Base-by-base conservation (phyloP, 2,888 invertebrate genomes). In the Dinocampus coccinellae region DNA sequence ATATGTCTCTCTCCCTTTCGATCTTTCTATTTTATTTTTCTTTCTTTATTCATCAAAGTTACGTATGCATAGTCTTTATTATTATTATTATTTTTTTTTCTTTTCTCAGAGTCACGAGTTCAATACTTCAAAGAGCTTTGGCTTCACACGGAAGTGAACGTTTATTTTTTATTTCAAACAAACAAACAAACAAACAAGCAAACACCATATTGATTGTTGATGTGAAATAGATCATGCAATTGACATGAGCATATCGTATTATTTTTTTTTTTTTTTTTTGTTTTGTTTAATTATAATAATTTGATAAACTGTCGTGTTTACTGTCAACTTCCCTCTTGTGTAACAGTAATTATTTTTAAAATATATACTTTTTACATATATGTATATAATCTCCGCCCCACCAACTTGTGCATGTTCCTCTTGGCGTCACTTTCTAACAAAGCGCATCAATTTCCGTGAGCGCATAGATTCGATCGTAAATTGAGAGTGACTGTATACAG, bases 401-500 rank as follows among this genome's bases (percentile, higher is more conserved):
- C 16, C 3, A 47, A 47, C 16, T 47, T 47, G 47, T 47, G 16
- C 6, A 4, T 22, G 22, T n/a, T 47, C n/a, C 36, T 16, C 29
- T 26, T 64, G 60, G 70, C 66, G 55, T 73, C 71, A 74, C 71
- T 76, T 76, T 70, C 70, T 72, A 74, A 73, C 73, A 71, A 76
- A 76, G 72, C 74, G 69, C 71, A 62, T 72, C 68, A 72, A 69
- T 68, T 64, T 73, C 47, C 65, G 63, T 39, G 63, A 9, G 34
- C 53, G 42, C 52, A 34, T 36, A 65, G 65, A 65, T 65, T 29
- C 52, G 52, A 52, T 57, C 24, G 52, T 62, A 42, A 24, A 60
- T 52, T 13, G 42, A 2, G 58, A 26, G 47, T 58, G 22, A 58
- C 67, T 67, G 68, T 22, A 20, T 57, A 16, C 20, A 9, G 39